Evolutionary conservation across 2,888 invertebrate genomes (phyloP), one percentile per base, ranked within the genome.

Genomic region (Tyria jacobaeae): DNA sequence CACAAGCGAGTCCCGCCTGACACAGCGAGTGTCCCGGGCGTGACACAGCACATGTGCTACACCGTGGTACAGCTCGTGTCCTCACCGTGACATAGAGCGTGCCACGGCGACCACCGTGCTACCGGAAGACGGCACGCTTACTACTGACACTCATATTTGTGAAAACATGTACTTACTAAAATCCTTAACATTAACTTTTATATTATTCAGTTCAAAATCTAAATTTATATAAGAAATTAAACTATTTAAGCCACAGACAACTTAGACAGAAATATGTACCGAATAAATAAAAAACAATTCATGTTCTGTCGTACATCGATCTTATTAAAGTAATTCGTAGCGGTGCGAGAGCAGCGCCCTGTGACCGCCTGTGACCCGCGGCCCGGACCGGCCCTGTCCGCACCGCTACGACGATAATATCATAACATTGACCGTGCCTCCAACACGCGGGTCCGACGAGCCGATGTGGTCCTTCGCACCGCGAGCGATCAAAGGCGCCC

Each of bases 141-240:
- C 71, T 70, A 66, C 67, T 69, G 68, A 76, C 72, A 69, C 76
- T 75, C 74, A 77, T 76, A 73, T 70, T 75, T 69, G 80, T 80
- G 81, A 80, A 80, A 79, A 81, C 82, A 72, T 77, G 77, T 78
- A 79, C 78, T 79, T 78, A 81, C 80, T 82, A 72, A 78, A 71
- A 68, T 78, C 76, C 82, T 81, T 83, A 83, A 78, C 69, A 76
- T 78, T 82, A 81, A 71, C 69, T 71, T 78, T 83, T 81, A 82
- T 71, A 82, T 81, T 82, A 82, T 75, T 84, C 83, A 84, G 84
- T 84, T 83, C 83, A 80, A 79, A 80, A 82, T 79, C 75, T 78
- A 79, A 79, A 75, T 73, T 70, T 73, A 76, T 73, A 64, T 78
- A 77, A 71, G 80, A 78, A 77, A 76, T 74, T 77, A 74, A 74